phyloP scores from a whole-genome alignment of 2,113 vertebrate species.

The Lepisosteus oculatus region DNA sequence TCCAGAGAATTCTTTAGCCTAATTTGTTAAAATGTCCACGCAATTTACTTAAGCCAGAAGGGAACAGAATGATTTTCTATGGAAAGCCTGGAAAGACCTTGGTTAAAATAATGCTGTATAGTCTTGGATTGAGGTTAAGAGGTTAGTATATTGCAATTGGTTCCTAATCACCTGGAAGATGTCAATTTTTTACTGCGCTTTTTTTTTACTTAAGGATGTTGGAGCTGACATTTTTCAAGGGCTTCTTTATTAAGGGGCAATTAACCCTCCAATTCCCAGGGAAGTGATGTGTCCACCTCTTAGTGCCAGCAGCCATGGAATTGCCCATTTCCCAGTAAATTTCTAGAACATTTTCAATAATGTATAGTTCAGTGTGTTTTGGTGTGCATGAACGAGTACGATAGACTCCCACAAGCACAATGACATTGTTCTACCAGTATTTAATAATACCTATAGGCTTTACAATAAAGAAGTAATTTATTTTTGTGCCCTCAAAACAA shows the following conservation, averaged over 20 bases:
- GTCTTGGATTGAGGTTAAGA: slow-evolving; percentile 53
- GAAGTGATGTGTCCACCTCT: not conserved
- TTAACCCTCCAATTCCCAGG: slow-evolving; percentile 13
- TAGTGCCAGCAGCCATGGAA: not conserved
- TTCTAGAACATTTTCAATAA: not conserved
- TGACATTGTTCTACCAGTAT: too few relatives aligned
- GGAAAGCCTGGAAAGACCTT: slow-evolving; percentile 23
- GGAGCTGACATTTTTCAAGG: slow-evolving; percentile 4
- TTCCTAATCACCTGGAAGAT: slow-evolving; percentile 29
- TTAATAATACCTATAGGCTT: too few relatives aligned
- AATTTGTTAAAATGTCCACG: slow-evolving; percentile 34
- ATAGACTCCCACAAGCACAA: too few relatives aligned
- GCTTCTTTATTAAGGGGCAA: slow-evolving; percentile 5
- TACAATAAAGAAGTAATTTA: too few relatives aligned
- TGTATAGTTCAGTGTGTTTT: too few relatives aligned
- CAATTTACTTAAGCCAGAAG: slow-evolving; percentile 52
- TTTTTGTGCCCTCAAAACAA: too few relatives aligned
- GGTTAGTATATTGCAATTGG: slow-evolving; percentile 41
- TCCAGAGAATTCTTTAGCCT: slow-evolving; percentile 57
- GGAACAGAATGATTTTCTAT: slow-evolving; percentile 28
- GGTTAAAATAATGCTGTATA: slow-evolving; percentile 39
- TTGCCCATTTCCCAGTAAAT: not conserved
- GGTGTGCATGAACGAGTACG: too few relatives aligned
- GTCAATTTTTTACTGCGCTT: slow-evolving; percentile 16
- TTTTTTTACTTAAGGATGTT: slow-evolving; percentile 30